Conservation (phyloP, 1,140 invertebrate species). For the Vollenhovia emeryi region DNA sequence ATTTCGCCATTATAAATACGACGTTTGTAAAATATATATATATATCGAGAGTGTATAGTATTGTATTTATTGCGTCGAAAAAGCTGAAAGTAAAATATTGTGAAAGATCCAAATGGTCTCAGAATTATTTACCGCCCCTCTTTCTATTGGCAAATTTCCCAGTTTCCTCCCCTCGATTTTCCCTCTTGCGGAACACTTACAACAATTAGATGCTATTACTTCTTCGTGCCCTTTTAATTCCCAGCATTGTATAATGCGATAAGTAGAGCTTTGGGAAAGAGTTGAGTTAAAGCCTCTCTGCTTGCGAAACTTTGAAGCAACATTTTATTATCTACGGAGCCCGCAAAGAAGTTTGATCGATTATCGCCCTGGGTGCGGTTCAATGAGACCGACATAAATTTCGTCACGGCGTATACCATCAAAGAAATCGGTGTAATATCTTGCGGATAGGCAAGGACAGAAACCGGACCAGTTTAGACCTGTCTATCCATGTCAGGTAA, state of each 20-base stretch:
- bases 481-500: not conserved
- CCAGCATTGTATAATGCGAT: not conserved
- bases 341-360: not conserved
- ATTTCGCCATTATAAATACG: not conserved
- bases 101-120: not conserved
- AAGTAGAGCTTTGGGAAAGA: not conserved
- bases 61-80: not conserved
- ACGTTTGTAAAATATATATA: slow-evolving; percentile 8
- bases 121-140: not conserved
- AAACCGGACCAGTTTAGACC: slow-evolving; percentile 24
- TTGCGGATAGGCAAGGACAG: slow-evolving; percentile 2
- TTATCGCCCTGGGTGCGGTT: not conserved
- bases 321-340: not conserved
- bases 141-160: not conserved
- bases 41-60: not conserved
- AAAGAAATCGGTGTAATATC: not conserved
- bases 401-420: not conserved
- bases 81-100: not conserved
- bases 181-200: too few species aligned
- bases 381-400: not conserved
- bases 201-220: not conserved
- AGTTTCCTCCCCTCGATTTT: not conserved
- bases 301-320: slow-evolving; percentile 21
- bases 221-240: not conserved
- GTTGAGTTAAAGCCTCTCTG: not conserved